phyloP scores from a whole-genome alignment of 1,140 invertebrate genomes.

The Saccostrea echinata region DNA sequence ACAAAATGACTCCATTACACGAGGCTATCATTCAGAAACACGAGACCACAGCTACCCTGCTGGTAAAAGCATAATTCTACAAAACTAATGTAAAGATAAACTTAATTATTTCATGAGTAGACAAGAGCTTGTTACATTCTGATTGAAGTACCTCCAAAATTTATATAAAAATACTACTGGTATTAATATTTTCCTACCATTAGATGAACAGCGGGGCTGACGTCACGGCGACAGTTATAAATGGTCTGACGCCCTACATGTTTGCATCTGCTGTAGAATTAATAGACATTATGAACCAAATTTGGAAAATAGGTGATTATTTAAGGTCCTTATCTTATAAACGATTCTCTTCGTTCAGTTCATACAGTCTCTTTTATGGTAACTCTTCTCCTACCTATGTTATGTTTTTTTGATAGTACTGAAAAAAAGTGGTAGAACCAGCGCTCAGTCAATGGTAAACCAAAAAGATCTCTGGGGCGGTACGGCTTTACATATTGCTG shows the following conservation, averaged over 20 bases:
- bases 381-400: not conserved
- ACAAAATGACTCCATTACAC: slow-evolving; percentile 49
- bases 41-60: slow-evolving; percentile 9
- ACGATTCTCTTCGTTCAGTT: not conserved
- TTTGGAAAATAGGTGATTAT: not conserved
- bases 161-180: no score
- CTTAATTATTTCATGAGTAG: no score
- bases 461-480: slow-evolving; percentile 41
- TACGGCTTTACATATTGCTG: slow-evolving; percentile 43
- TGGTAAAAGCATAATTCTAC: slow-evolving; percentile 10
- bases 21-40: slow-evolving; percentile 53
- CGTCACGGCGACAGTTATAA: slow-evolving; percentile 46
- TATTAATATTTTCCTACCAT: not conserved
- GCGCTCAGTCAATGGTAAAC: slow-evolving; percentile 32
- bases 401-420: not conserved
- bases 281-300: slow-evolving; percentile 30
- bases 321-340: not conserved
- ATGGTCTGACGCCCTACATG: slow-evolving; percentile 30
- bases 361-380: not conserved
- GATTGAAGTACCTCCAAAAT: no score
- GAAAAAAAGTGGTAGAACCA: not conserved
- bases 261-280: slow-evolving; percentile 44
- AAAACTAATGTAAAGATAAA: no score
- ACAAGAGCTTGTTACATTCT: no score
- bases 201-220: slow-evolving; percentile 49